Conservation (phyloP, 2,113 vertebrate genomes). For the Salvator merianae region DNA sequence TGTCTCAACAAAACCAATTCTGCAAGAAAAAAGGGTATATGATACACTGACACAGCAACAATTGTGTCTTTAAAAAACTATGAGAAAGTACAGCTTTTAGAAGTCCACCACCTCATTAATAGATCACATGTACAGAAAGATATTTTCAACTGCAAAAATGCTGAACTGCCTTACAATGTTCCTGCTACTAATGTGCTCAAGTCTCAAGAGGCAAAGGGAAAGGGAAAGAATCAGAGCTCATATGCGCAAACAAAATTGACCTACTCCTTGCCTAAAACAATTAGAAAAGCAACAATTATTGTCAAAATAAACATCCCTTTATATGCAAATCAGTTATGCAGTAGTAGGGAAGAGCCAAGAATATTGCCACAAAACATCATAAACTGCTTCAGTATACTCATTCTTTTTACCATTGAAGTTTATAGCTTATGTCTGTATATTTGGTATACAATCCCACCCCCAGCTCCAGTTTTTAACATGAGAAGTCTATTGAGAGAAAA, state of each 20-base stretch:
- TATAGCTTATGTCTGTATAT: background rate
- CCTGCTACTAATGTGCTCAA: background rate
- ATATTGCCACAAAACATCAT: background rate
- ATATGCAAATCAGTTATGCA: background rate
- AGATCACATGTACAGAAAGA: background rate
- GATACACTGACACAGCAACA: conserved; percentile 27
- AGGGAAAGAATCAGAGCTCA: conserved; percentile 5
- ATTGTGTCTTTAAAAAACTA: conserved; percentile 32
- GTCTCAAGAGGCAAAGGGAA: background rate
- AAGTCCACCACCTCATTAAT: background rate
- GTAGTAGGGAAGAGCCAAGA: background rate
- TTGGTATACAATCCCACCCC: background rate
- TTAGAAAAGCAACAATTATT: background rate
- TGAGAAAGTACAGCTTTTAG: background rate
- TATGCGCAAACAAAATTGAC: background rate
- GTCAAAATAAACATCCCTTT: background rate
- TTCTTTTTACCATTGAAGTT: background rate
- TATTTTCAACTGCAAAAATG: background rate
- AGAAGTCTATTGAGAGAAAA: background rate
- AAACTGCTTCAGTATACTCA: background rate
- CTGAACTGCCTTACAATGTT: background rate
- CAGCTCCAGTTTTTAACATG: background rate
- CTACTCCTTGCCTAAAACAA: background rate
- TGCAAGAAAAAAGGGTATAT: background rate
- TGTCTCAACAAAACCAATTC: background rate